Percentiles rank a stretch among this genome's conserved stretches.
Evolutionary conservation across 2,888 invertebrate species (phyloP).

Genomic region (Drosophila stalkeri): DNA sequence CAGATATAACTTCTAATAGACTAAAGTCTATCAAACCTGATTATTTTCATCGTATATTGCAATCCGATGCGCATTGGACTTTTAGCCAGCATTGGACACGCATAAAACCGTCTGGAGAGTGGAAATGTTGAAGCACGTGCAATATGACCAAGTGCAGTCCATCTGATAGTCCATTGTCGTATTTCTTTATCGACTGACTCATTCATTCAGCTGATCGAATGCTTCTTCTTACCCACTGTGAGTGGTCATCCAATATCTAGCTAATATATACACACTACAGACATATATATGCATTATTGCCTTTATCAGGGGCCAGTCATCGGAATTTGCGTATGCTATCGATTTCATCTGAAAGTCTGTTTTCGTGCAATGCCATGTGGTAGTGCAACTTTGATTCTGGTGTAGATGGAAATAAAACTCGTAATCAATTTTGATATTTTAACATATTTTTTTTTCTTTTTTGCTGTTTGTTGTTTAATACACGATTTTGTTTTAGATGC

Average conservation of each 20-base stretch:
- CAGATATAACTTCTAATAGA: neutral
- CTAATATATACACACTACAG: neutral
- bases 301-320: constrained; percentile 46
- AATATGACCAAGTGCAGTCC: constrained; percentile 25
- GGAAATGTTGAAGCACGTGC: constrained; percentile 4
- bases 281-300: constrained; percentile 3
- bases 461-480: constrained; percentile 14
- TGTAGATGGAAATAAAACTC: constrained; percentile 48
- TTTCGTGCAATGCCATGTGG: constrained; percentile 62
- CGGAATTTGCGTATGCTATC: constrained; percentile 58
- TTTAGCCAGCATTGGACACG: constrained; percentile 10
- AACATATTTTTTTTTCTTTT: constrained; percentile 59
- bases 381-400: constrained; percentile 46
- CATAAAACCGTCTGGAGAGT: constrained; percentile 8
- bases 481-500: constrained; percentile 51
- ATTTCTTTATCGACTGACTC: constrained; percentile 44
- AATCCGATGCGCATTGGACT: constrained; percentile 33
- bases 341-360: constrained; percentile 63
- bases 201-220: constrained; percentile 37
- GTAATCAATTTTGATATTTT: constrained; percentile 61
- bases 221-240: constrained; percentile 16
- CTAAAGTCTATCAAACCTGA: neutral
- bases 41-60: neutral
- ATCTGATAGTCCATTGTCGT: constrained; percentile 39
- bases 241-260: constrained; percentile 2